Evolutionary conservation across 2,797 vertebrate genomes (phyloP), one percentile per base, ranked within the genome.

Genomic region (Graptemys geographica): DNA sequence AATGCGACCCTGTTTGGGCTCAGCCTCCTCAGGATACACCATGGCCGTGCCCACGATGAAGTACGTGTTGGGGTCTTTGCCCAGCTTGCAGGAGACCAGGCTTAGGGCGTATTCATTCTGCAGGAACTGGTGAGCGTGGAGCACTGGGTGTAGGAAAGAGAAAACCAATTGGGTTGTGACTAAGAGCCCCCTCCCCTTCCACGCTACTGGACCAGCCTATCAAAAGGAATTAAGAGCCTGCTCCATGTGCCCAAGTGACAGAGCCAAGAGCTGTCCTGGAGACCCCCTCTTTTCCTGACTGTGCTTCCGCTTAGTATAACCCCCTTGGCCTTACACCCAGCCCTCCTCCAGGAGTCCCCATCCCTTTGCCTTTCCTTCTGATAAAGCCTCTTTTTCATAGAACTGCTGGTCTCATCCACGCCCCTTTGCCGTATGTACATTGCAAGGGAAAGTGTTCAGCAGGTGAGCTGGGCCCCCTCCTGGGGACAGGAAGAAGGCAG

Each of bases 1-100:
- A 27, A 99, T 99, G 49, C 99, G 99, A 5, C 99, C 99, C 97
- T 99, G 99, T 93, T 99, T 99, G 92, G 99, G 99, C 97, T 99
- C 99, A 0, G 99, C 99, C 98, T 99, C 99, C 97, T 99, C 99
- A 0, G 99, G 99, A 97, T 99, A 99, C 28, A 99, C 99, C 99
- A 99, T 99, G 94, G 99, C 99, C 0, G 99, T 99, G 95, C 99
- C 99, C 79, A 99, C 99, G 4, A 99, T 98, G 90, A 99, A 99
- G 96, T 99, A 99, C 2, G 99, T 99, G 23, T 99, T 99, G 1
- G 99, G 99, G 96, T 99, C 99, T 97, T 99, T 99, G 91, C 99
- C 99, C 90, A 99, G 97, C 85, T 99, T 99, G 97, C 99, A 99
- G n/a, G 99, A 99, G 82, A 99, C 99, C 98, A 99, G 98, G 98